Conservation (phyloP, 2,113 vertebrate genomes). For the Merops nubicus region DNA sequence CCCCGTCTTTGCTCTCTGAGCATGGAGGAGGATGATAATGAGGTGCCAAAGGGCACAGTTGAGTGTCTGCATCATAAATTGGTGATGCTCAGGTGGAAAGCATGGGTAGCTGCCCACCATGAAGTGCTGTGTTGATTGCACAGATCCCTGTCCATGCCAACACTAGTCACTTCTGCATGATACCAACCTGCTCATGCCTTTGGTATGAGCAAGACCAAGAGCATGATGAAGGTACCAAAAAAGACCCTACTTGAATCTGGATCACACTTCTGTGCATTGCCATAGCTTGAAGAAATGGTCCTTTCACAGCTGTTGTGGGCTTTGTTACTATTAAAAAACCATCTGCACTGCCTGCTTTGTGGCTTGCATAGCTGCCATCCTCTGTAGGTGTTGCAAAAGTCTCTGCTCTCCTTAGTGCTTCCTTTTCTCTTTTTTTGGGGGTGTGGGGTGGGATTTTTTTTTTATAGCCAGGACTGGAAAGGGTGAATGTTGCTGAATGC, state of each 20-base stretch:
- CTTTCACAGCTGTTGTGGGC: neutral
- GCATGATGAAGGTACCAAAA: neutral
- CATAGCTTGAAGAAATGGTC: neutral
- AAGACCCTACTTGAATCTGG: rapidly evolving
- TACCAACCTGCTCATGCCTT: neutral
- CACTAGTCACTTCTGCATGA: rapidly evolving
- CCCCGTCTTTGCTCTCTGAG: neutral
- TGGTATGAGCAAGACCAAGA: neutral
- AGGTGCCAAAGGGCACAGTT: neutral
- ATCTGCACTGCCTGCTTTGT: neutral
- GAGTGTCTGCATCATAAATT: neutral
- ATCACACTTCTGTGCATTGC: neutral
- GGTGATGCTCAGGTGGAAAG: neutral
- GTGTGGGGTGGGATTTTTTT: too few relatives aligned
- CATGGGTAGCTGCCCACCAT: neutral
- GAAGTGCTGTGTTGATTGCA: rapidly evolving
- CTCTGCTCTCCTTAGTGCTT: neutral
- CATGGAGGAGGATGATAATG: rapidly evolving
- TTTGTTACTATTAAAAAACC: neutral
- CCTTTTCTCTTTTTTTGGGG: neutral
- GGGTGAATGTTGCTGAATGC: neutral
- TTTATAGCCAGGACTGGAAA: neutral
- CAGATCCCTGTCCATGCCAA: rapidly evolving
- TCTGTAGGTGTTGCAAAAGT: neutral
- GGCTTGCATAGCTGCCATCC: rapidly evolving